These are phyloP conservation scores for Neolamprologus cancellatus DNA, from an alignment of 2,113 vertebrate species.

Conservation along the genomic window DNA sequence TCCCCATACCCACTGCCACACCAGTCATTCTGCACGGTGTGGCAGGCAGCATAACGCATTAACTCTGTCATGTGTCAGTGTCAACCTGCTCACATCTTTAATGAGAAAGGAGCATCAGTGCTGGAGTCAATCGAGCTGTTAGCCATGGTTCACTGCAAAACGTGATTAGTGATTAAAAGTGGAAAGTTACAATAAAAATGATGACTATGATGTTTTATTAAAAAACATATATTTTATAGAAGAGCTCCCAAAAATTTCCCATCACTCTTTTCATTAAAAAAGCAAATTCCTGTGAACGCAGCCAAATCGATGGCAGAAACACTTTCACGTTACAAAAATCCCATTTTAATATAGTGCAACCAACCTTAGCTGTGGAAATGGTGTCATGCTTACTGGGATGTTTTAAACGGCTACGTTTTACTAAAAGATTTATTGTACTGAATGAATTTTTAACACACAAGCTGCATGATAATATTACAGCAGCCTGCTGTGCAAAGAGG, in stretches of 20 bases:
- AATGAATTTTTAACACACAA: not conserved
- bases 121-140: not conserved
- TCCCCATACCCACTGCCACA: not conserved
- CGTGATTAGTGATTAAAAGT: not conserved
- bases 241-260: not conserved
- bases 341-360: rapidly evolving
- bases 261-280: not conserved
- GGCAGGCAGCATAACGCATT: rapidly evolving
- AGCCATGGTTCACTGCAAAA: not conserved
- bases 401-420: not conserved
- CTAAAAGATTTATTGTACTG: not conserved
- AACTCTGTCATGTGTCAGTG: not conserved
- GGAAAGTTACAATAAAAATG: not conserved
- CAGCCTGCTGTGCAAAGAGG: not conserved
- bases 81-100: not conserved
- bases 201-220: not conserved
- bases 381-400: not conserved
- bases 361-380: not conserved
- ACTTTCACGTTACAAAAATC: not conserved
- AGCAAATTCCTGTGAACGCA: not conserved
- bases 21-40: not conserved
- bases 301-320: not conserved
- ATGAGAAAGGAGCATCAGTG: not conserved
- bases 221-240: not conserved
- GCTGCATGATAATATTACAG: not conserved